Evolutionary conservation across 1,140 invertebrate genomes (phyloP).

Genomic region (Limonius californicus): DNA sequence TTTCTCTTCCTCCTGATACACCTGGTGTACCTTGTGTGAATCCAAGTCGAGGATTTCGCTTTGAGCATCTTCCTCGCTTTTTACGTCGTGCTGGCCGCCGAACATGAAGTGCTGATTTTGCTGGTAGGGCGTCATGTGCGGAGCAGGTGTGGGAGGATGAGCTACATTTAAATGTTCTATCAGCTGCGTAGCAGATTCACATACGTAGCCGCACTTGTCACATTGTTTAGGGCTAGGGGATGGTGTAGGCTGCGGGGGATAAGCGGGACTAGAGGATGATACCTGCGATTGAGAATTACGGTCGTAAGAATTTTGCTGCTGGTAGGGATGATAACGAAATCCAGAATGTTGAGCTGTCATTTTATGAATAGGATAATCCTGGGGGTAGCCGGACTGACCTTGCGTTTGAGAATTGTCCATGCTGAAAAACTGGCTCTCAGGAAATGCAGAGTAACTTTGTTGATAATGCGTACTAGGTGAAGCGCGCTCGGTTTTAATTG

Average conservation of each 20-base stretch:
- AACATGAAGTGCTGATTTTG: constrained; percentile 50
- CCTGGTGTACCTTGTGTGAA: constrained; percentile 78
- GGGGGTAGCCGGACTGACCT: constrained; percentile 51
- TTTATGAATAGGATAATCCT: constrained; percentile 49
- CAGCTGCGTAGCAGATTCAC: constrained; percentile 64
- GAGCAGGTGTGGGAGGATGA: constrained; percentile 57
- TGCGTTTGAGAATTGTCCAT: constrained; percentile 36
- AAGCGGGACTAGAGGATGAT: constrained; percentile 62
- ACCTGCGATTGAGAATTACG: constrained; percentile 48
- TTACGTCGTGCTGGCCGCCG: constrained; percentile 44
- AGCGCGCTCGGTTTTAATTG: constrained; percentile 41
- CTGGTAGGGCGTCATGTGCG: constrained; percentile 41
- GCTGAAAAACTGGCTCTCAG: constrained; percentile 26
- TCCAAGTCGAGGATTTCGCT: constrained; percentile 84
- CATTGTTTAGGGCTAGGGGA: constrained; percentile 67
- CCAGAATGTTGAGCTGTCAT: constrained; percentile 37
- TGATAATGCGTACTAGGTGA: constrained; percentile 25
- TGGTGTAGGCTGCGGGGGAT: constrained; percentile 58
- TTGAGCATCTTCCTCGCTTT: constrained; percentile 60
- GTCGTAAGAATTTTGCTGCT: constrained; percentile 43
- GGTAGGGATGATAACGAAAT: constrained; percentile 42
- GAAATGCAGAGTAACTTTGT: constrained; percentile 22
- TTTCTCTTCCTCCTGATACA: constrained; percentile 52
- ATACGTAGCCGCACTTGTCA: constrained; percentile 75
- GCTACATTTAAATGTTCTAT: constrained; percentile 67